A percentile compares a stretch with the other conserved stretches of the same genome.
These are phyloP conservation scores for Xiphydria camelus DNA, from an alignment of 2,888 invertebrate genomes.

Conservation along the genomic window DNA sequence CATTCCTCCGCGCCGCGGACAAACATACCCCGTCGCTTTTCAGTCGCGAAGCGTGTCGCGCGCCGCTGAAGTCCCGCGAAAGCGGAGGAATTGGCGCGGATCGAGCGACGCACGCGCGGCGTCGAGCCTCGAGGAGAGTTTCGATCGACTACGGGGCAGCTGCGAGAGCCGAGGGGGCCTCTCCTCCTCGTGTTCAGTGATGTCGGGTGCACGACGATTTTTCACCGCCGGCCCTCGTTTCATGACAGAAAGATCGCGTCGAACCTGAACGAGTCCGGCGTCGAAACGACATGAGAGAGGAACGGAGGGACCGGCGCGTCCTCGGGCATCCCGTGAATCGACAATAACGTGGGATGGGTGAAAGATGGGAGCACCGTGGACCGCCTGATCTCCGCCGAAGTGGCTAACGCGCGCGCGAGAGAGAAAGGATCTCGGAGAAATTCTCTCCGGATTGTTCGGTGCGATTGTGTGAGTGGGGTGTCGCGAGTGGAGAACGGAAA, in stretches of 20 bases:
- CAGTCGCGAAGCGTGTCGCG: no score
- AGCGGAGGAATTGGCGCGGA: constrained; percentile 26
- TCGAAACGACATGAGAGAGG: not conserved
- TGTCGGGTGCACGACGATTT: constrained; percentile 10
- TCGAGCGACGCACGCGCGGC: constrained; percentile 27
- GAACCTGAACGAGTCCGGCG: not conserved
- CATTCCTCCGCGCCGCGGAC: no score
- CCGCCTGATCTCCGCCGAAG: not conserved
- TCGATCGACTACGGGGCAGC: constrained; percentile 39
- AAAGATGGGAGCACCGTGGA: not conserved
- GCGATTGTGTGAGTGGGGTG: no score
- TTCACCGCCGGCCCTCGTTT: constrained; percentile 6
- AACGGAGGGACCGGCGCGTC: not conserved
- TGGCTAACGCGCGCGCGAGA: not conserved
- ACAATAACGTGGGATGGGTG: not conserved
- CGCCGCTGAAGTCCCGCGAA: no score
- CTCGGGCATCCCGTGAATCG: not conserved
- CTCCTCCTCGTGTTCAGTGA: constrained; percentile 14
- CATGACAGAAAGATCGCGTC: constrained; percentile 11
- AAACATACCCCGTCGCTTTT: no score
- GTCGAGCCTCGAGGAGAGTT: constrained; percentile 28
- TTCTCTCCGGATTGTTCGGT: no score
- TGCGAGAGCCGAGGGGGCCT: no score
- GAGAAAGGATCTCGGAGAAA: no score
- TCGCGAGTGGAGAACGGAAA: no score